Evolutionary conservation across 1,140 invertebrate species (phyloP).

Genomic region (Globodera rostochiensis): DNA sequence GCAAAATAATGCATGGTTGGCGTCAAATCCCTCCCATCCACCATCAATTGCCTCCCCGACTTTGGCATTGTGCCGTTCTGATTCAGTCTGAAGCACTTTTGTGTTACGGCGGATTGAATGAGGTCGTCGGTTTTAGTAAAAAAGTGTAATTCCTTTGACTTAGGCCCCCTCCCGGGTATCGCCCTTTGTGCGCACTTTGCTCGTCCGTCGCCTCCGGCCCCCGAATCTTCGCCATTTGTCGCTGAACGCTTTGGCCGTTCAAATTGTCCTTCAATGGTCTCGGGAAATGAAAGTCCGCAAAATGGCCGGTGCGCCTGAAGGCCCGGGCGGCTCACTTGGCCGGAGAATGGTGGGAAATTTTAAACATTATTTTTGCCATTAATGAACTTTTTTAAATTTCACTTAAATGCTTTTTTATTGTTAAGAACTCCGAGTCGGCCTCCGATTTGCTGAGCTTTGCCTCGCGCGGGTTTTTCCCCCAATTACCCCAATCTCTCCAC

Average conservation of each 20-base stretch:
- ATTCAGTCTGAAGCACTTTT: constrained; percentile 3
- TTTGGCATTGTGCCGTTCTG: constrained; percentile 29
- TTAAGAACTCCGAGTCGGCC: background rate
- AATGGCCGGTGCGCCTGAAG: constrained; percentile 7
- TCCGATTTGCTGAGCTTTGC: constrained; percentile 1
- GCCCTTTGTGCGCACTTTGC: constrained; percentile 27
- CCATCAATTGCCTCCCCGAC: constrained; percentile 20
- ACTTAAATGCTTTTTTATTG: no score
- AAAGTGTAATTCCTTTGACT: background rate
- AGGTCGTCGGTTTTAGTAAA: background rate
- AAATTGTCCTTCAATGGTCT: constrained; percentile 19
- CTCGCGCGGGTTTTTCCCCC: background rate
- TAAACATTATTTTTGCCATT: background rate
- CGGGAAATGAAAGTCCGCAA: constrained; percentile 11
- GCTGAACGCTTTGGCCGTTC: constrained; percentile 15
- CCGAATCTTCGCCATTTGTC: constrained; percentile 23
- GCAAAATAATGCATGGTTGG: constrained; percentile 7
- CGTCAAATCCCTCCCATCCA: constrained; percentile 23
- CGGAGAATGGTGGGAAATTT: background rate
- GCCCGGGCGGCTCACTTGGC: background rate
- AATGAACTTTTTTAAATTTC: background rate
- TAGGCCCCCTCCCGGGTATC: constrained; percentile 18
- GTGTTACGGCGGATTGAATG: constrained; percentile 27
- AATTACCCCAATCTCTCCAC: constrained; percentile 21
- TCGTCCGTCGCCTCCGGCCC: constrained; percentile 12